These are phyloP conservation scores for Acipenser oxyrinchus DNA, from an alignment of 2,797 vertebrate genomes.

Conservation along the genomic window DNA sequence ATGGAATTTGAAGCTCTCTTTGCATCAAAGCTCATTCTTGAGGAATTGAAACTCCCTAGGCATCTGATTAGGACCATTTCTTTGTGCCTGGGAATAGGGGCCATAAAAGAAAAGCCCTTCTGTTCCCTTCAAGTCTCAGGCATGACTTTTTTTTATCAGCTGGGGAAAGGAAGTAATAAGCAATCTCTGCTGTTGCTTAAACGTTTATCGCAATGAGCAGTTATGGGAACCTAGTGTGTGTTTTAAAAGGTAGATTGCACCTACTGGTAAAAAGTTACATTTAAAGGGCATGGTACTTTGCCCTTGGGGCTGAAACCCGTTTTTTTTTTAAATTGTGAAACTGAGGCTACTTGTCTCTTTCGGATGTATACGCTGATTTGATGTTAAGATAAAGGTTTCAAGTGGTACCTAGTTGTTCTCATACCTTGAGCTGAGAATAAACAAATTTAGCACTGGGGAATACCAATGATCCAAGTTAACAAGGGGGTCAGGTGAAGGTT, in stretches of 20 bases:
- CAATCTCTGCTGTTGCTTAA: conserved; percentile 24
- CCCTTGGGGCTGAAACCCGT: conserved; percentile 7
- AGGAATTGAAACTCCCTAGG: conserved; percentile 31
- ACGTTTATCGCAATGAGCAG: conserved; percentile 20
- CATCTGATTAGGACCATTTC: conserved; percentile 34
- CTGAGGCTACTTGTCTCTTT: conserved; percentile 27
- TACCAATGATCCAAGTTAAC: conserved; percentile 41
- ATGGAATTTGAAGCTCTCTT: conserved; percentile 21
- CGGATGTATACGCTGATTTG: conserved; percentile 46
- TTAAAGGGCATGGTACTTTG: conserved; percentile 34
- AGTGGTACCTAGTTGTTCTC: conserved; percentile 56
- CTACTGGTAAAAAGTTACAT: conserved; percentile 3
- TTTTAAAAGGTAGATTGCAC: conserved; percentile 22
- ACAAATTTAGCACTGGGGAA: conserved; percentile 17
- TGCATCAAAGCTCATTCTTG: conserved; percentile 31
- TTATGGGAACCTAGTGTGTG: conserved; percentile 23
- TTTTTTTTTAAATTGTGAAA: conserved; percentile 16
- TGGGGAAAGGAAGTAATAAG: conserved; percentile 29
- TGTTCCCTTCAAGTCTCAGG: conserved; percentile 36
- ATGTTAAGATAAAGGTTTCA: conserved; percentile 51
- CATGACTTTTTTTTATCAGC: conserved; percentile 39
- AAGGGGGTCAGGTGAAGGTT: conserved; percentile 43
- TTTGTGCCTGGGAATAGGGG: conserved; percentile 30
- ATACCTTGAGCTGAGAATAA: conserved; percentile 45
- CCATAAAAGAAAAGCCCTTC: conserved; percentile 32